These are phyloP conservation scores for Cecropterus lyciades DNA, from an alignment of 1,140 invertebrate species.

Conservation along the genomic window DNA sequence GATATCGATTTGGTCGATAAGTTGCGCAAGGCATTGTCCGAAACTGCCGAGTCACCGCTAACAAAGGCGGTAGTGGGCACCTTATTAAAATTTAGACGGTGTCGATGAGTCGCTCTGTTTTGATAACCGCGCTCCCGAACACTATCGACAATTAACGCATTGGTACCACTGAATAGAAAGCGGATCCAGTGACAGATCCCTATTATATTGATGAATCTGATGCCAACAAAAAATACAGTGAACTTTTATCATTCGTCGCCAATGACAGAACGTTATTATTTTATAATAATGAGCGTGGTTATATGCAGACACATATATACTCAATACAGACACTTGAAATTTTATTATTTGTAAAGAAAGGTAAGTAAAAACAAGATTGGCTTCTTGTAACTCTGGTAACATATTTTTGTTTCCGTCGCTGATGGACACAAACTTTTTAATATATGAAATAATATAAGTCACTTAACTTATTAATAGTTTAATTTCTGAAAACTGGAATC, in stretches of 20 bases:
- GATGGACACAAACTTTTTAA: too few relatives aligned
- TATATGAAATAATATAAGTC: too few relatives aligned
- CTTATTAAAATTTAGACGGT: conserved; percentile 82
- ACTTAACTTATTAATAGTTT: too few relatives aligned
- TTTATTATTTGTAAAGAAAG: too few relatives aligned
- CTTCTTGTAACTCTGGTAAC: too few relatives aligned
- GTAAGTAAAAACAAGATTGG: too few relatives aligned
- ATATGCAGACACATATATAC: too few relatives aligned
- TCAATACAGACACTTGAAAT: too few relatives aligned
- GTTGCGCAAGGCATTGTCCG: conserved; percentile 80
- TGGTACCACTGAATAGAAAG: conserved; percentile 53
- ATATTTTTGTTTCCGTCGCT: too few relatives aligned
- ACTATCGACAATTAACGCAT: conserved; percentile 61
- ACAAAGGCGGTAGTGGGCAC: conserved; percentile 82
- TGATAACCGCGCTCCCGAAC: conserved; percentile 71
- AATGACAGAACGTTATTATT: conserved; percentile 9
- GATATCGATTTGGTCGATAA: conserved; percentile 83
- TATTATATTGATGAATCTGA: conserved; percentile 37
- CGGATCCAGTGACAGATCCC: conserved; percentile 61
- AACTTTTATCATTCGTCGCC: conserved; percentile 8
- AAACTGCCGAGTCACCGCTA: conserved; percentile 71
- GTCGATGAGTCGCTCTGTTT: conserved; percentile 78
- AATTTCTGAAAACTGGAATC: too few relatives aligned
- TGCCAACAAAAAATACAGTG: conserved; percentile 25
- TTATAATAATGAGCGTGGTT: neutral